These are phyloP conservation scores for Desmodus rotundus DNA, from an alignment of 2,113 vertebrate genomes.

Conservation along the genomic window DNA sequence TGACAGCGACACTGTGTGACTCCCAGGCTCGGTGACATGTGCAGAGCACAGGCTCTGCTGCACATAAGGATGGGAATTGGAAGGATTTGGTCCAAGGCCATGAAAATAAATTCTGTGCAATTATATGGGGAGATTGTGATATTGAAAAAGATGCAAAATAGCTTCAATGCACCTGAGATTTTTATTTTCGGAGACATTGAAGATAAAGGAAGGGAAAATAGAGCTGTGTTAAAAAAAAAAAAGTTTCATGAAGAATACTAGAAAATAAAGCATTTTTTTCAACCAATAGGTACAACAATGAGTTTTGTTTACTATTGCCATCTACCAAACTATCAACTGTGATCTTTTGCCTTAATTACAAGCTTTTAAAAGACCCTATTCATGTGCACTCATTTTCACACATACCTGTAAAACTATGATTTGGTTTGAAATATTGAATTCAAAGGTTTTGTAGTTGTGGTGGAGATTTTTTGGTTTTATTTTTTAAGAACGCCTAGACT, in stretches of 20 bases:
- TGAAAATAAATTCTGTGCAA: background rate
- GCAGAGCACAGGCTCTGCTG: background rate
- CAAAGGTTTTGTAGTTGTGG: background rate
- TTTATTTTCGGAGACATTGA: background rate
- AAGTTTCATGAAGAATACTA: background rate
- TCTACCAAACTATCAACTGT: background rate
- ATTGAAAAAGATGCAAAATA: background rate
- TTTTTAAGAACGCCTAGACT: background rate
- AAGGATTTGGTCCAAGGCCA: background rate
- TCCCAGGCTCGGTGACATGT: background rate
- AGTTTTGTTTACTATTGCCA: background rate
- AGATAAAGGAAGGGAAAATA: background rate
- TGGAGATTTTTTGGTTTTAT: background rate
- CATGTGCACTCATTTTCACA: background rate
- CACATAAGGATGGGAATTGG: background rate
- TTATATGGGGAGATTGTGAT: background rate
- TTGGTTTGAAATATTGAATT: slow-evolving; percentile 9
- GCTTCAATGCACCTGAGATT: background rate
- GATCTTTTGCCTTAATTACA: background rate
- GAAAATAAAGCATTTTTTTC: slow-evolving; percentile 6
- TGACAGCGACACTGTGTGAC: background rate
- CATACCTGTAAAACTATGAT: background rate
- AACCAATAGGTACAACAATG: background rate
- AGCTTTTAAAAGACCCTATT: slow-evolving; percentile 7
- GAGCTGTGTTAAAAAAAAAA: background rate